These are phyloP conservation scores for Phengaris alcon DNA, from an alignment of 2,888 invertebrate genomes.

Conservation along the genomic window DNA sequence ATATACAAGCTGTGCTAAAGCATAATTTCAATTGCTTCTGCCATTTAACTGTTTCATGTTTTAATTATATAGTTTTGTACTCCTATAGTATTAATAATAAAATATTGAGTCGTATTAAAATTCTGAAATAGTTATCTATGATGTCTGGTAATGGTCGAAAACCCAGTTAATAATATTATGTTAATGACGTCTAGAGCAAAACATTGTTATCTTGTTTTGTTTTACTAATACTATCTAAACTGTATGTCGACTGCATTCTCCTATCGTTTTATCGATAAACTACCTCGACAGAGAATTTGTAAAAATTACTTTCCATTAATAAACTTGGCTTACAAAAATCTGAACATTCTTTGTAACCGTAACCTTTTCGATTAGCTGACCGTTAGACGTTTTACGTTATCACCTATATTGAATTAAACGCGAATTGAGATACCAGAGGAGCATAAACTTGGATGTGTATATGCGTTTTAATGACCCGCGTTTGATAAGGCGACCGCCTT, in stretches of 20 bases:
- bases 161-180: not conserved
- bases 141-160: not conserved
- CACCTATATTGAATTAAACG: constrained; percentile 18
- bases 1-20: no score
- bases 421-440: constrained; percentile 17
- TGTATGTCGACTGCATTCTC: not conserved
- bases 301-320: not conserved
- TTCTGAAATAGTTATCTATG: not conserved
- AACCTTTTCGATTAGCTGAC: constrained; percentile 9
- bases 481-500: constrained; percentile 48
- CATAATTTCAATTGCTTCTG: no score
- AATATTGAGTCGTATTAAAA: no score
- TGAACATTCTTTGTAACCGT: not conserved
- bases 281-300: not conserved
- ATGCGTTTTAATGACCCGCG: constrained; percentile 26
- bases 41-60: no score
- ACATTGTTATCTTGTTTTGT: not conserved
- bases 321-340: not conserved
- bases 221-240: not conserved
- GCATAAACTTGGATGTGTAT: constrained; percentile 19
- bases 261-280: not conserved
- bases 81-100: no score
- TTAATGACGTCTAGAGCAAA: not conserved
- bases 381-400: constrained; percentile 23
- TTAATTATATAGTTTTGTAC: no score